Conservation (phyloP, 2,113 vertebrate species). For the Callithrix jacchus region DNA sequence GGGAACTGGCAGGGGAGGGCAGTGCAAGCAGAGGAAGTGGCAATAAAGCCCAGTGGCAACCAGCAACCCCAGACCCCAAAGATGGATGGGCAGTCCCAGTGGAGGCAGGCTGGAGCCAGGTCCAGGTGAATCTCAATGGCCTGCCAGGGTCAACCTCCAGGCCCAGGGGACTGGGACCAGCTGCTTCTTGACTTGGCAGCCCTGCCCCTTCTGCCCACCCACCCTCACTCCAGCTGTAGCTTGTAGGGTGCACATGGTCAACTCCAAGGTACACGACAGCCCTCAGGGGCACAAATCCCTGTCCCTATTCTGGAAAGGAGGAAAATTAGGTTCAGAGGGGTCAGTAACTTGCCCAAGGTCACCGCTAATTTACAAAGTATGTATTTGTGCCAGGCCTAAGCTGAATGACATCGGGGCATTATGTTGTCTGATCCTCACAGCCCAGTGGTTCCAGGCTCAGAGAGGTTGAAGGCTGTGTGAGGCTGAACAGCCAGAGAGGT, state of each 20-base stretch:
- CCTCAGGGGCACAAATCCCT: background rate
- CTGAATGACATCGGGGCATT: background rate
- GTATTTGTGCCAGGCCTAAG: background rate
- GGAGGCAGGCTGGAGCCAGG: background rate
- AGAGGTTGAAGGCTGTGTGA: background rate
- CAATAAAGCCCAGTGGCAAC: background rate
- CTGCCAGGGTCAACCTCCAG: background rate
- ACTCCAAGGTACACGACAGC: background rate
- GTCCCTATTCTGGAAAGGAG: background rate
- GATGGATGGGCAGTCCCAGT: background rate
- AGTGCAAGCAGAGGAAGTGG: too few relatives aligned
- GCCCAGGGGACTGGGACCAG: background rate
- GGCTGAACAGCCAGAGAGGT: background rate
- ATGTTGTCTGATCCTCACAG: background rate
- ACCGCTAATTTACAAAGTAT: background rate
- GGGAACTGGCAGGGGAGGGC: too few relatives aligned
- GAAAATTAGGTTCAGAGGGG: background rate
- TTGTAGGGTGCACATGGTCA: background rate
- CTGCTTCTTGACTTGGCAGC: background rate
- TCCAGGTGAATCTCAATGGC: background rate
- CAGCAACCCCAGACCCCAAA: background rate
- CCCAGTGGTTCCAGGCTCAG: background rate
- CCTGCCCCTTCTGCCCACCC: background rate
- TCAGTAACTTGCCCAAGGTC: background rate
- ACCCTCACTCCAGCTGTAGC: background rate